Conservation (phyloP, 2,888 invertebrate species). For the Cephus sareptanus region DNA sequence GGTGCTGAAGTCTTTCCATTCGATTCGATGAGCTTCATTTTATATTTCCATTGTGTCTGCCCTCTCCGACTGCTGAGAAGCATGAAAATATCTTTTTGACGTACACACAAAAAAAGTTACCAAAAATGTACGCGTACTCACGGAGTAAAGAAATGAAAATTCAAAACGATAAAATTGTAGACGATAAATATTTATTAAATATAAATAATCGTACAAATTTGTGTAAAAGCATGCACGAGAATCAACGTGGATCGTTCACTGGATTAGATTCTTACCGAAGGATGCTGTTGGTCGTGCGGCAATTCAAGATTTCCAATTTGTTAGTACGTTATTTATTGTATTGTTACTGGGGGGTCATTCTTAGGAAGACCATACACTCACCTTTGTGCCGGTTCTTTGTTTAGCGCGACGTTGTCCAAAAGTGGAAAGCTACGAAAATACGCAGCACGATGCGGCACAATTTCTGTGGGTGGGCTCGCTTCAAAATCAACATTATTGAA, state of each 20-base stretch:
- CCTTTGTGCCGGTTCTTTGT: conserved; percentile 79
- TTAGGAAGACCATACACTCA: conserved; percentile 51
- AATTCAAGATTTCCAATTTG: background rate
- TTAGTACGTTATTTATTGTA: background rate
- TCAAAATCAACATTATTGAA: conserved; percentile 82
- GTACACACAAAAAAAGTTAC: background rate
- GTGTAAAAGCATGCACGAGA: background rate
- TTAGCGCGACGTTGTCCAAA: conserved; percentile 80
- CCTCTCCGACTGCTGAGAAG: conserved; percentile 57
- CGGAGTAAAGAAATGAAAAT: background rate
- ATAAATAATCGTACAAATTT: background rate
- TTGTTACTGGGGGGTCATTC: background rate
- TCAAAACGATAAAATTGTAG: background rate
- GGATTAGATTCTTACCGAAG: conserved; percentile 56
- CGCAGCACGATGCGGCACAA: conserved; percentile 79
- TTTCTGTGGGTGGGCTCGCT: conserved; percentile 83
- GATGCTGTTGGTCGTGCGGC: conserved; percentile 42
- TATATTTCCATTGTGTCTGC: conserved; percentile 64
- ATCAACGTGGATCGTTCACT: background rate
- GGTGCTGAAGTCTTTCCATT: conserved; percentile 56
- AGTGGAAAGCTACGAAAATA: conserved; percentile 87
- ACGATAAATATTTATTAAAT: background rate
- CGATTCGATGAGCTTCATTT: conserved; percentile 62
- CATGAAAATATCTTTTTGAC: background rate
- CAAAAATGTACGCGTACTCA: background rate